Percentiles rank a stretch among this genome's conserved stretches.
Conservation (phyloP, 2,113 vertebrate species). For the Lagopus leucura region DNA sequence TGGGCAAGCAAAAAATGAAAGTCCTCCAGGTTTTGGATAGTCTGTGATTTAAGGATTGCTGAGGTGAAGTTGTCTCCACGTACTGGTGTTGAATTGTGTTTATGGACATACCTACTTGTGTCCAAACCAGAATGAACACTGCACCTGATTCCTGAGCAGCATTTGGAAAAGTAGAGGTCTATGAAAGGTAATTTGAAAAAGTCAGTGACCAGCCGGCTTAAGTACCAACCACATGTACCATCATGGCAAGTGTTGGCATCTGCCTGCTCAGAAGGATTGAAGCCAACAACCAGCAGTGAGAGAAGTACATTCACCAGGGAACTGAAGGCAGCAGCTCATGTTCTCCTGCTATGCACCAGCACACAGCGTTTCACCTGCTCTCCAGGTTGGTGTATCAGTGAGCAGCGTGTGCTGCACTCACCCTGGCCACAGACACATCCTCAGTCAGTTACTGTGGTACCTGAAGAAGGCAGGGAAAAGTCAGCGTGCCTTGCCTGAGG, state of each 20-base stretch:
- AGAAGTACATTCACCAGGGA: neutral
- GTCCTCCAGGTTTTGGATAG: neutral
- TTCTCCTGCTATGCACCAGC: neutral
- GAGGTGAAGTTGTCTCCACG: neutral
- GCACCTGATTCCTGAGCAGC: neutral
- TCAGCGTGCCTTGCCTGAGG: neutral
- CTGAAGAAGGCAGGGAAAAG: neutral
- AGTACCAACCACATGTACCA: neutral
- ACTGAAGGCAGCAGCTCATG: neutral
- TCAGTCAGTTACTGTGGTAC: rapidly evolving
- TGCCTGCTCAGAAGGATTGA: neutral
- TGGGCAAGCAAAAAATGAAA: neutral
- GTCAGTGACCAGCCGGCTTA: neutral
- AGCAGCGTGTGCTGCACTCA: neutral
- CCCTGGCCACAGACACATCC: rapidly evolving
- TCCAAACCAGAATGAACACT: neutral
- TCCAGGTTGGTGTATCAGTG: rapidly evolving
- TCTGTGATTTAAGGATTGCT: neutral
- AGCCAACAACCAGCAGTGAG: neutral
- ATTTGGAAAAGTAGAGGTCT: neutral
- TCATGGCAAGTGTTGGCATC: neutral
- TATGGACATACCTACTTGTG: neutral
- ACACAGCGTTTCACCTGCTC: rapidly evolving
- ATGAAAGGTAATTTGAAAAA: neutral
- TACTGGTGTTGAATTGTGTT: neutral